Conservation (phyloP, 1,140 invertebrate species). For the Pseudomyrmex cubaensis region DNA sequence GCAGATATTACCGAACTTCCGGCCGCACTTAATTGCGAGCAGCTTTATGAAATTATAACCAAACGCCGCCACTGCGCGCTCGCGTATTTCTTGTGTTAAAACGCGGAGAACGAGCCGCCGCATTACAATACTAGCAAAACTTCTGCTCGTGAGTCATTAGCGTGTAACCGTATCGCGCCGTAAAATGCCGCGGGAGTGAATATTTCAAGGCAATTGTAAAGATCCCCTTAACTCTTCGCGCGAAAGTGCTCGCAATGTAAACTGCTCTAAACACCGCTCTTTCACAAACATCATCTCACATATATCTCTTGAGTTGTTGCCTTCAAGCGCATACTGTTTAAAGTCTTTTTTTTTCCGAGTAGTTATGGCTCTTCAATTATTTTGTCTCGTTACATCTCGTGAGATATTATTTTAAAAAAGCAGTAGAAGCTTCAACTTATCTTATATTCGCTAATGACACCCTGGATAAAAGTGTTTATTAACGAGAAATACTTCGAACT, state of each 20-base stretch:
- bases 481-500: neutral
- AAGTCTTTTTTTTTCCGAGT: neutral
- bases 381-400: neutral
- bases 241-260: neutral
- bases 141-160: slow-evolving; percentile 34
- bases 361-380: slow-evolving; percentile 6
- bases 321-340: neutral
- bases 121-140: neutral
- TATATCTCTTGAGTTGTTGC: neutral
- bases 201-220: slow-evolving; percentile 39
- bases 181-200: slow-evolving; percentile 21
- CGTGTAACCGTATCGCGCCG: slow-evolving; percentile 7
- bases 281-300: slow-evolving; percentile 16
- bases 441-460: neutral
- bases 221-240: slow-evolving; percentile 27
- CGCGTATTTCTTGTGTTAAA: slow-evolving; percentile 22
- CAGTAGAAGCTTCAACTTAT: neutral
- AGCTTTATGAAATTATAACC: slow-evolving; percentile 39
- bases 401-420: neutral
- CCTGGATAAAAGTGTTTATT: neutral
- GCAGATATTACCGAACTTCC: slow-evolving; percentile 37
- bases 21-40: slow-evolving; percentile 38
- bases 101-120: neutral
- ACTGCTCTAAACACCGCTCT: neutral
- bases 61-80: neutral